A percentile compares a stretch with the other conserved stretches of the same genome.
These are phyloP conservation scores for Meloidogyne floridensis DNA, from an alignment of 1,140 invertebrate genomes.

Conservation along the genomic window DNA sequence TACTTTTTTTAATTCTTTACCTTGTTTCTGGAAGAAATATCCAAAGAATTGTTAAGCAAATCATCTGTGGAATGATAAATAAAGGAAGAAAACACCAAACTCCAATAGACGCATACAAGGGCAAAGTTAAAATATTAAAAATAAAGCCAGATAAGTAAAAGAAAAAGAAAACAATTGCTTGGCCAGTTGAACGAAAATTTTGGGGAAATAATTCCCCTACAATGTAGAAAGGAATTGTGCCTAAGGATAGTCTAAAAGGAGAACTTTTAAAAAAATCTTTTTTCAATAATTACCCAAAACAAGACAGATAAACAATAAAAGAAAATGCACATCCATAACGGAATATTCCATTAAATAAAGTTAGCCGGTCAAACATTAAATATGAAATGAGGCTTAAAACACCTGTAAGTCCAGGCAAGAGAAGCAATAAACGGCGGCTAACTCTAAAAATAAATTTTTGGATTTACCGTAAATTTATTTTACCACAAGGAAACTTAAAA, in stretches of 20 bases:
- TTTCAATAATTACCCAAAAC: conserved; percentile 11
- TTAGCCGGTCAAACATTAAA: conserved; percentile 46
- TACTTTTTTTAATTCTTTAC: neutral
- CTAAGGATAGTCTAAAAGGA: conserved; percentile 4
- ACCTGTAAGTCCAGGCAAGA: conserved; percentile 45
- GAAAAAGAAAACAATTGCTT: conserved; percentile 13
- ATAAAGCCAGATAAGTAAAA: neutral
- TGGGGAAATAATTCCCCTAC: conserved; percentile 29
- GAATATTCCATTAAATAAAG: conserved; percentile 22
- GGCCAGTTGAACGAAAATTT: conserved; percentile 24
- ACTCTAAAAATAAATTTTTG: neutral
- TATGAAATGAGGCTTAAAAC: conserved; percentile 40
- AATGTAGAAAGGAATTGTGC: conserved; percentile 22
- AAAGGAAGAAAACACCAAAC: conserved; percentile 26
- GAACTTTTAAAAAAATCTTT: too few relatives aligned
- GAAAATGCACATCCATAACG: conserved; percentile 48
- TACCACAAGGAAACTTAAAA: too few relatives aligned
- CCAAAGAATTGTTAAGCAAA: conserved; percentile 19
- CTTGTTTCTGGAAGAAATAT: conserved; percentile 23
- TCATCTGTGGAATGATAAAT: conserved; percentile 16
- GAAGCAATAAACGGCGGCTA: conserved; percentile 41
- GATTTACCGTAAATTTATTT: too few relatives aligned
- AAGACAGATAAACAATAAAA: conserved; percentile 10
- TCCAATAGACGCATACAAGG: conserved; percentile 8
- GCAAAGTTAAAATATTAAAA: conserved; percentile 15